Percentiles rank a stretch among this genome's conserved stretches.
phyloP scores from a whole-genome alignment of 2,888 invertebrate species.

The Rhopalosiphum nymphaeae region DNA sequence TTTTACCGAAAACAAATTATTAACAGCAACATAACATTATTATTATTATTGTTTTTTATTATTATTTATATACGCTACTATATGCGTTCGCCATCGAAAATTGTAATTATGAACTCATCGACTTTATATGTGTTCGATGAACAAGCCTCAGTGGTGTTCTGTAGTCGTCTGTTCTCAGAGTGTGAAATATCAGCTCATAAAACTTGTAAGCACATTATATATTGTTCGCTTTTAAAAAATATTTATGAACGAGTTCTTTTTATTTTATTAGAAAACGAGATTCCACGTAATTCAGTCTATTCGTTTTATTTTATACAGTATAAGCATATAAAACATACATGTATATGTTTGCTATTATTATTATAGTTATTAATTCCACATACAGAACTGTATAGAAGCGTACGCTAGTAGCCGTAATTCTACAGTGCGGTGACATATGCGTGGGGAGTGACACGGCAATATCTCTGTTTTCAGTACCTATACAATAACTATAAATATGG shows the following conservation, averaged over 20 bases:
- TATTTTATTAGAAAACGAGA: conserved; percentile 6
- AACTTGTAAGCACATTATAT: not conserved
- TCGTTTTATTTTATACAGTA: not conserved
- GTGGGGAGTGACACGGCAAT: not conserved
- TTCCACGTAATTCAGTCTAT: not conserved
- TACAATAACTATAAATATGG: not conserved
- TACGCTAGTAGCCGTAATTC: not conserved
- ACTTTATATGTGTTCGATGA: not conserved
- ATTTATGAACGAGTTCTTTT: not conserved
- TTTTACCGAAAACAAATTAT: not conserved
- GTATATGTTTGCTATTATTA: not conserved
- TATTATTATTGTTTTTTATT: not conserved
- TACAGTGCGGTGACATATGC: not conserved
- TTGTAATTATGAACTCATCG: not conserved
- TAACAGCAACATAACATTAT: not conserved
- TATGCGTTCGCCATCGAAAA: not conserved
- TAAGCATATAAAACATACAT: not conserved
- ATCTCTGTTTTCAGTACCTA: not conserved
- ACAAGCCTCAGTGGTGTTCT: not conserved
- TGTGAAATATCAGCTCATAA: conserved; percentile 31
- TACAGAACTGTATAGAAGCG: not conserved
- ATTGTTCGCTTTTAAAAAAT: not conserved
- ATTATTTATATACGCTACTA: not conserved
- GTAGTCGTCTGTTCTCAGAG: not conserved
- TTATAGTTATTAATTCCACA: not conserved